These are phyloP conservation scores for Meloidogyne exigua DNA, from an alignment of 1,140 invertebrate genomes.

Conservation along the genomic window DNA sequence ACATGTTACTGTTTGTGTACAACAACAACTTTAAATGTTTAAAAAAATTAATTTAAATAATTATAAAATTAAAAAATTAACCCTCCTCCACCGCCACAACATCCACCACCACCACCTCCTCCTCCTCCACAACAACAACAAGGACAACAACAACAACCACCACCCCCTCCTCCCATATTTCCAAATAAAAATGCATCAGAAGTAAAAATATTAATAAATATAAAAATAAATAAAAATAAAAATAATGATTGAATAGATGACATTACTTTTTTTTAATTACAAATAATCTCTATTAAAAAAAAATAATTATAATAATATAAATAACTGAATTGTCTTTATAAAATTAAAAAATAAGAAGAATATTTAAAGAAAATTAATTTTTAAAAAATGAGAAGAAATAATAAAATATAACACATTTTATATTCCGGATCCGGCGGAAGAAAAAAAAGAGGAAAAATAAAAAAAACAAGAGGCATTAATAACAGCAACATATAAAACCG, in stretches of 20 bases:
- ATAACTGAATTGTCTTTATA: no score
- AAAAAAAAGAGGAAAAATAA: not conserved
- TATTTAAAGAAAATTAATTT: not conserved
- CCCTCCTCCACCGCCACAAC: not conserved
- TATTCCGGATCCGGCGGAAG: not conserved
- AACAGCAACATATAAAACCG: not conserved
- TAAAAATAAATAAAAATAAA: not conserved
- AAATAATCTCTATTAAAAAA: no score
- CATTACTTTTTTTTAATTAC: not conserved
- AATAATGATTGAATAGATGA: not conserved
- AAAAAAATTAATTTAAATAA: not conserved
- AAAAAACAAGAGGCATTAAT: not conserved
- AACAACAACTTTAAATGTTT: not conserved
- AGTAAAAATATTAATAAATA: not conserved
- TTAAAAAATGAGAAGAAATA: not conserved
- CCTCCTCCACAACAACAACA: not conserved
- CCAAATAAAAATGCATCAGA: conserved; percentile 18
- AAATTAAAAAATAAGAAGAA: no score
- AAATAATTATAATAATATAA: no score
- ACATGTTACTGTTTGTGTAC: conserved; percentile 13
- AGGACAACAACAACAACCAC: not conserved
- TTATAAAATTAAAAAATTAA: not conserved
- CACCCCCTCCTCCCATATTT: conserved; percentile 10
- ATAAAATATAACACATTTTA: conserved; percentile 2
- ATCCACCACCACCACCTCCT: not conserved